These are phyloP conservation scores for Acleris cristana DNA, from an alignment of 2,888 invertebrate genomes.

Conservation along the genomic window DNA sequence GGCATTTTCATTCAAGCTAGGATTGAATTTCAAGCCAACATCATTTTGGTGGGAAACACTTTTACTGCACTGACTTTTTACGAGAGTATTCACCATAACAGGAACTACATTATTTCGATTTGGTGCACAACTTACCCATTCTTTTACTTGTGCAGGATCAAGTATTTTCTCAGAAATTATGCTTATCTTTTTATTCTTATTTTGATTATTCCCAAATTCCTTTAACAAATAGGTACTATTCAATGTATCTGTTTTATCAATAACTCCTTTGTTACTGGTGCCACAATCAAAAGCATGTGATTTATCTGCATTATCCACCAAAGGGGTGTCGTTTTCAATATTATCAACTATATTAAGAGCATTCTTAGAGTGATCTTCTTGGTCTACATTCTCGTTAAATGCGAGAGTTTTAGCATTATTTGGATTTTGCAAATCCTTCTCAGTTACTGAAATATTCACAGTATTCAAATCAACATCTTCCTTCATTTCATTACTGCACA, in stretches of 20 bases:
- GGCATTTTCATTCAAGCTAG: background rate
- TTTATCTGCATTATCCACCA: conserved; percentile 40
- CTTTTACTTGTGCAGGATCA: conserved; percentile 45
- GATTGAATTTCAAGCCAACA: conserved; percentile 2
- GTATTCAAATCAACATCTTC: background rate
- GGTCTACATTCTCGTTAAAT: background rate
- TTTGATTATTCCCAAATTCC: conserved; percentile 14
- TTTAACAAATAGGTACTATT: conserved; percentile 16
- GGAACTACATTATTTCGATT: conserved; percentile 45
- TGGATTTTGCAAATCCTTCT: conserved; percentile 1
- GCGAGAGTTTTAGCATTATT: background rate
- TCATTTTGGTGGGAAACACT: conserved; percentile 24
- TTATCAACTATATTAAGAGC: conserved; percentile 43
- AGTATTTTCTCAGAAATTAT: conserved; percentile 60
- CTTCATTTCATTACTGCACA: background rate
- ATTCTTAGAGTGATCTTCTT: background rate
- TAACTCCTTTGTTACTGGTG: conserved; percentile 33
- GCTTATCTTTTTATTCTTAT: conserved; percentile 49
- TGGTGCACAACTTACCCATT: conserved; percentile 41
- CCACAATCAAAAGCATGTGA: conserved; percentile 42
- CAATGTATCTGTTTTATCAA: conserved; percentile 15
- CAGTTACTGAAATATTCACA: background rate
- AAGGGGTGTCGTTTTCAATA: conserved; percentile 8
- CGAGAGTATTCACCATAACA: conserved; percentile 48
- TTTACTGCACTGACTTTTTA: conserved; percentile 38